Evolutionary conservation across 2,113 vertebrate genomes (phyloP).

Genomic region (Anthoscopus minutus): DNA sequence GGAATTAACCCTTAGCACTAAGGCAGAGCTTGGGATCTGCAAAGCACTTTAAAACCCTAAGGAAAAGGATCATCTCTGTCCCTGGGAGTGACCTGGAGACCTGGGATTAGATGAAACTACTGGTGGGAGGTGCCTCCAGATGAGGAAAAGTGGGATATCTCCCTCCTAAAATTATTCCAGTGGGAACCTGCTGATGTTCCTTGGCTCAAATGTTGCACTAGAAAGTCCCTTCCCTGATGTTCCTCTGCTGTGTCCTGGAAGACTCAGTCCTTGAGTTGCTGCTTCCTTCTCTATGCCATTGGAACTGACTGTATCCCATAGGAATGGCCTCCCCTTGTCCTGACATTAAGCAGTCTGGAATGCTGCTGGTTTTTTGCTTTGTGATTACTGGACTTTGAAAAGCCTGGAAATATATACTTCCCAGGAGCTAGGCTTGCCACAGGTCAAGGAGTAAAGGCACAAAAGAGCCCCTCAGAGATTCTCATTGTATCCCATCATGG

Average conservation of each 20-base stretch:
- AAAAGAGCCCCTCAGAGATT: neutral
- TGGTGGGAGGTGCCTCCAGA: neutral
- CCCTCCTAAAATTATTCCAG: neutral
- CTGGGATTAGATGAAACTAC: neutral
- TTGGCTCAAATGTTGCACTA: slow-evolving; percentile 35
- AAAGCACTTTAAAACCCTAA: slow-evolving; percentile 57
- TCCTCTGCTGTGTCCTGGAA: neutral
- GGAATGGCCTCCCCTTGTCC: neutral
- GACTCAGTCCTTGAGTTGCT: neutral
- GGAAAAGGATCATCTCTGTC: neutral
- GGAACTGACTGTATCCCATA: neutral
- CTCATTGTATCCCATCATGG: accelerated
- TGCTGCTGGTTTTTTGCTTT: neutral
- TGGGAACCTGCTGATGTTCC: neutral
- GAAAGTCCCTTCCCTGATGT: neutral
- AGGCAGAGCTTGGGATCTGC: slow-evolving; percentile 51
- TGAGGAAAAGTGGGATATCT: neutral
- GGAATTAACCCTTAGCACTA: slow-evolving; percentile 31
- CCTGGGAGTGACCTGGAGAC: neutral
- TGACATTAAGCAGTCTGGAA: neutral
- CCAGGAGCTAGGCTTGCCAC: neutral
- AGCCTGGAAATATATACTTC: neutral
- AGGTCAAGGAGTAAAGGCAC: neutral
- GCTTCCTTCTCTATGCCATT: neutral
- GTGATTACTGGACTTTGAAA: neutral